A percentile compares a stretch with the other conserved stretches of the same genome.
phyloP scores from a whole-genome alignment of 2,113 vertebrate genomes.

The Lates calcarifer region DNA sequence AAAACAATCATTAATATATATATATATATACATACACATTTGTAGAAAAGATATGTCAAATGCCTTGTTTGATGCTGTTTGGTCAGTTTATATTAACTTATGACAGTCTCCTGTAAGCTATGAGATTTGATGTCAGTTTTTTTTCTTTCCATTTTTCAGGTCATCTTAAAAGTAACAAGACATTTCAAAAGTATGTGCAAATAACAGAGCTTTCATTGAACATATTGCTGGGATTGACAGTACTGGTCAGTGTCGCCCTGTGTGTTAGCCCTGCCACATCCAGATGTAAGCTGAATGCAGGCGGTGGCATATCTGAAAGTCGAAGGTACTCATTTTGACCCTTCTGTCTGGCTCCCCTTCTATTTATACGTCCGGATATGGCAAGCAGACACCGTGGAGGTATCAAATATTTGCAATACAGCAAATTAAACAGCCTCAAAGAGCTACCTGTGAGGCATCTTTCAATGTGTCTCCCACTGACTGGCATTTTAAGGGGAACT shows the following conservation, averaged over 20 bases:
- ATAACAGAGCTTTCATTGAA: background rate
- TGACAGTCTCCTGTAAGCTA: conserved; percentile 1
- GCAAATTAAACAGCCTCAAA: conserved; percentile 82
- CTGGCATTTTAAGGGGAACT: conserved; percentile 50
- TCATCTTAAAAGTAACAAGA: background rate
- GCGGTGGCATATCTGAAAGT: conserved; percentile 76
- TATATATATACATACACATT: conserved; percentile 1
- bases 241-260: background rate
- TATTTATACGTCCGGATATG: conserved; percentile 85
- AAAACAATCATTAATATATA: conserved; percentile 21
- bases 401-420: conserved; percentile 88
- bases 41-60: conserved; percentile 31
- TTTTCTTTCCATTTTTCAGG: background rate
- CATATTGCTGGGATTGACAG: background rate
- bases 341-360: conserved; percentile 78
- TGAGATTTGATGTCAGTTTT: background rate
- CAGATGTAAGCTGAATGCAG: conserved; percentile 56
- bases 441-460: conserved; percentile 78
- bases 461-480: conserved; percentile 61
- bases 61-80: background rate
- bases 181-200: background rate
- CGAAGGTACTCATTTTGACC: conserved; percentile 77
- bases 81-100: background rate
- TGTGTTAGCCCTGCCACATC: conserved; percentile 32
- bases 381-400: conserved; percentile 82